Base-by-base conservation (phyloP, 1,140 invertebrate genomes). In the Drosophila parvula region DNA sequence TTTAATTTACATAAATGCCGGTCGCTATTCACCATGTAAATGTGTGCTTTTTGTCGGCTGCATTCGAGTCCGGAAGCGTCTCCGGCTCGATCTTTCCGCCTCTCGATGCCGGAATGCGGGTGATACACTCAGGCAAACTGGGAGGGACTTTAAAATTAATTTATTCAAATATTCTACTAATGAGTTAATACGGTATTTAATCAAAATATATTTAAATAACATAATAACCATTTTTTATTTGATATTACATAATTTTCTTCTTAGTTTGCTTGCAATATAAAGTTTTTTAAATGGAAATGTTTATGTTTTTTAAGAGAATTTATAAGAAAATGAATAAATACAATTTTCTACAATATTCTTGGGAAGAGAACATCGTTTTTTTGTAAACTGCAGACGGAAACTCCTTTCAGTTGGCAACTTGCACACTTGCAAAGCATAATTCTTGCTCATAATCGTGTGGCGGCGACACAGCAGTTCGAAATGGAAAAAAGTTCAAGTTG, bases 1-100 rank as follows among this genome's bases (percentile, higher is more conserved):
- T 86, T 79, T 88, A 86, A 86, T 86, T 86, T 86, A 86, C 83
- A 86, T 86, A 86, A 86, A 86, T 86, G 83, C 71, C 83, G 83
- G 74, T 75, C 64, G 65, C 43, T 40, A 41, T 44, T 69, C 65
- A 48, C 61, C 34, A 51, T 69, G 61, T 44, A 36, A 63, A 55
- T 78, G 74, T 61, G 69, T 48, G 62, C 47, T 68, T 53, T 69
- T 34, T 41, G 41, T 41, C 50, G 27, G 34, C 22, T 70, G 68
- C 68, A 70, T 47, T 56, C 38, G 50, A 34, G 41, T 56, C 40
- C 73, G 79, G 51, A 67, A 56, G 53, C 40, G 53, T 67, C 55
- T 68, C 62, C 51, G 48, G 56, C 47, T 53, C 38, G 45, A 53
- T 36, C 47, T 50, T 50, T 6, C 14, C 45, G 40, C 10, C 18